Evolutionary conservation across 2,797 vertebrate species (phyloP).

Genomic region (Gephyroberyx darwinii): DNA sequence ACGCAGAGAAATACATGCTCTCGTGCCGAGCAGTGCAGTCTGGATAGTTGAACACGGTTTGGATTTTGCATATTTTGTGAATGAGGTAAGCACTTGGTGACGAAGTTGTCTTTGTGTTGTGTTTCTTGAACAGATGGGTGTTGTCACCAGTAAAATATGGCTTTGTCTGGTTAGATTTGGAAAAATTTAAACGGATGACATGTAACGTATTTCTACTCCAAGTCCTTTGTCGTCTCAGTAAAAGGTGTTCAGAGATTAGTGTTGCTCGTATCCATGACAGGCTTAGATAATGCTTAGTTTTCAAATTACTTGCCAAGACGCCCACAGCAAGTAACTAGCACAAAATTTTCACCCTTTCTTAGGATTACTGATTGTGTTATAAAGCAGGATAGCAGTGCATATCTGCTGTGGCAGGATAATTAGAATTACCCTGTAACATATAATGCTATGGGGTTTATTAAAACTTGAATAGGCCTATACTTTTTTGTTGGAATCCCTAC

Average conservation of each 20-base stretch:
- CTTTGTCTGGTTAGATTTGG: constrained; percentile 13
- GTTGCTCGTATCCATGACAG: too few species aligned
- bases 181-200: not conserved
- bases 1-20: too few species aligned
- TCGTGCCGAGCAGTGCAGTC: too few species aligned
- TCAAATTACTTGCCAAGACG: too few species aligned
- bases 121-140: not conserved
- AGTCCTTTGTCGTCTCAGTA: not conserved
- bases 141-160: not conserved
- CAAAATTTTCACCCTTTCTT: not conserved
- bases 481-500: too few species aligned
- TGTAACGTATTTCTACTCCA: not conserved
- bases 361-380: not conserved
- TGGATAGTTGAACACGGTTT: not conserved
- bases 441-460: too few species aligned
- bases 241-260: not conserved
- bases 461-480: too few species aligned
- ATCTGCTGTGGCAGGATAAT: too few species aligned
- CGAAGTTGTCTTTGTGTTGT: constrained; percentile 7
- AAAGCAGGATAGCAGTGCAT: not conserved
- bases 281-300: not conserved
- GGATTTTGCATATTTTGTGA: not conserved
- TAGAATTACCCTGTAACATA: too few species aligned
- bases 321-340: not conserved
- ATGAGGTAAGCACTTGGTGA: not conserved